Base-by-base conservation (phyloP, 2,888 invertebrate species). In the Diadromus collaris region DNA sequence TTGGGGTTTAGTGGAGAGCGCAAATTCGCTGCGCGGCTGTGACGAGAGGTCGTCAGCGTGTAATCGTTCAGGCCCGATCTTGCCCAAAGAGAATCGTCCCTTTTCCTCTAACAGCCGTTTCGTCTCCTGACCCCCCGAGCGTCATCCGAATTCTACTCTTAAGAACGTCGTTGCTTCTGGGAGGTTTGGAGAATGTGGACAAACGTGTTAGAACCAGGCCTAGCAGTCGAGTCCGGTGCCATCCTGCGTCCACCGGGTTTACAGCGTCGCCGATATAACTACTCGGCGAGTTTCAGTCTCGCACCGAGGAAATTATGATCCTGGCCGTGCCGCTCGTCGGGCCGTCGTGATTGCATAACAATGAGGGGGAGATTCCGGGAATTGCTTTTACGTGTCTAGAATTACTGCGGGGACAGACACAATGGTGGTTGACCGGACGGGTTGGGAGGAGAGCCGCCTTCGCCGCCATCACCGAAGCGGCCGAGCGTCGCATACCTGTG, bases 311-410 rank as follows among this genome's bases (percentile, higher is more conserved):
- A 88, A 88, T 88, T 88, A 88, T 88, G 87, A 88, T 87, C 87
- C 87, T 82, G 83, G 13, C 84, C 84, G 85, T 85, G 85, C 83
- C 77, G 79, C 34, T 78, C 76, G 80, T 83, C 80, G 76, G 56
- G 48, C 64, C 60, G 68, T 64, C 85, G 85, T 88, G 89, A 89
- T 89, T 89, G 89, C 88, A 89, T 89, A 89, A 90, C 89, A 89
- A 90, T 88, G 87, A 88, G 86, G 86, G 86, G 86, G 86, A 78
- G 87, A 89, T 89, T 89, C 89, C 87, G 84, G 86, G 88, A 89
- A 89, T 89, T 86, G 89, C 89, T 89, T 89, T 89, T 88, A 88
- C 89, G 90, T 89, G 89, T 87, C 88, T 86, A 85, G 89, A 89
- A 90, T 90, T 89, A 84, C 86, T 86, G 83, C 81, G 83, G 78